Base-by-base conservation (phyloP, 2,797 vertebrate genomes). In the Pristis pectinata region DNA sequence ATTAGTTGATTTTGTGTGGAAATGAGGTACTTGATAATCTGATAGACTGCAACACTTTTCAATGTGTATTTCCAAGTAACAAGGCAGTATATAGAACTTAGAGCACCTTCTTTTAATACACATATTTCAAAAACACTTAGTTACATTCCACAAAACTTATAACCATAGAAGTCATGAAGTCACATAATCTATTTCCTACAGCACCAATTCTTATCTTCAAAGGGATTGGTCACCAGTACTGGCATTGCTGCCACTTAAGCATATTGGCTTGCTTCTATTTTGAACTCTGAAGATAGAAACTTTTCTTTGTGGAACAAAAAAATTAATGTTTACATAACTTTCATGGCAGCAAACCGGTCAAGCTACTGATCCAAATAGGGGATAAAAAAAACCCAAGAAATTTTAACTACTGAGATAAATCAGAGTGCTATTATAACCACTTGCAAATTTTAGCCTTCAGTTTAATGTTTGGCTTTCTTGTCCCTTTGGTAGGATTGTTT, bases 201-300 rank as follows among this genome's bases (percentile, higher is more conserved):
- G 61, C 61, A 70, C 41, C 22, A 15, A 70, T 61, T 92, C 19
- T 92, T 92, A 67, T 92, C 89, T 92, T 92, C 89, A 92, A 92
- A 92, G 91, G 44, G 67, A 15, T 49, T 41, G 64, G 64, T 37
- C 27, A 10, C 37, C 17, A 93, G 37, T 61, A 91, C 34, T 91
- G 30, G 87, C 91, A 49, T 64, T 10, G 64, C 37, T 92, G 61
- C 34, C 37, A 70, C 37, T 93, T 37, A 70, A 93, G 93, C 61
- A 70, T 22, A 72, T 72, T 9, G 53, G 56, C 37, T 30, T 27
- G 72, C 64, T 70, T 37, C 91, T 22, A 93, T 70, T 49, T 93
- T 72, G 44, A 72, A 70, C 19, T 27, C 37, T 49, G 34, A 70
- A 49, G 37, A 44, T 24, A 64, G 24, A 10, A 30, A 24, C 9